Evolutionary conservation across 2,888 invertebrate genomes (phyloP), one percentile per base, ranked within the genome.

Genomic region (Rotaria socialis): DNA sequence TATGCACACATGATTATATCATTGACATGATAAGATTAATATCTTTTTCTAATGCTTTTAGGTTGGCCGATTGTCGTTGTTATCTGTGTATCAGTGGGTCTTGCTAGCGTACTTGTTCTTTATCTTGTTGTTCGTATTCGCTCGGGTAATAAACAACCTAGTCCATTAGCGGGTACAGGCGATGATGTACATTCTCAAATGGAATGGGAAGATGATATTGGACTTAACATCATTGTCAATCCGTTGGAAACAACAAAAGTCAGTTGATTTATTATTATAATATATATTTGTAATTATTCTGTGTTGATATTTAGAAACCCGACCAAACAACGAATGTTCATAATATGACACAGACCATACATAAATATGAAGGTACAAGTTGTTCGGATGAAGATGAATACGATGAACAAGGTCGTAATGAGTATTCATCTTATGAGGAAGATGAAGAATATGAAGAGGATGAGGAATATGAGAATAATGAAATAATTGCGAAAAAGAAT

Each of bases 181-280:
- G 67, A 35, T 27, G 67, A 67, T 67, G 67, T 5, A 27, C 67
- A 67, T 67, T 67, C 67, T 4, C 67, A 67, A 67, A 67, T 67
- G 67, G 67, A 67, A 67, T 67, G 67, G 67, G 55, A 55, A 55
- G 67, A 67, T 67, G 67, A 67, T 67, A 67, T 35, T 27, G 67
- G 35, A 67, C 35, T 67, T 27, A 67, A 67, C 27, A 67, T 67
- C 11, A n/a, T 35, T 67, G 67, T 67, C 8, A 67, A 67, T 35
- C 67, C 67, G 14, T 67, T 67, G 10, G 67, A 67, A 2, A 24
- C 19, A 67, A 67, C 67, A 67, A 67, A 67, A 14, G 67, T 67
- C 3, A 67, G 27, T 67, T 19, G 22, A 55, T 55, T 55, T 3
- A 55, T 55, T 22, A 22, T 55, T 55, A 22, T 55, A 19, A 8